Evolutionary conservation across 2,797 vertebrate genomes (phyloP).

Genomic region (Spinus olivaceus): DNA sequence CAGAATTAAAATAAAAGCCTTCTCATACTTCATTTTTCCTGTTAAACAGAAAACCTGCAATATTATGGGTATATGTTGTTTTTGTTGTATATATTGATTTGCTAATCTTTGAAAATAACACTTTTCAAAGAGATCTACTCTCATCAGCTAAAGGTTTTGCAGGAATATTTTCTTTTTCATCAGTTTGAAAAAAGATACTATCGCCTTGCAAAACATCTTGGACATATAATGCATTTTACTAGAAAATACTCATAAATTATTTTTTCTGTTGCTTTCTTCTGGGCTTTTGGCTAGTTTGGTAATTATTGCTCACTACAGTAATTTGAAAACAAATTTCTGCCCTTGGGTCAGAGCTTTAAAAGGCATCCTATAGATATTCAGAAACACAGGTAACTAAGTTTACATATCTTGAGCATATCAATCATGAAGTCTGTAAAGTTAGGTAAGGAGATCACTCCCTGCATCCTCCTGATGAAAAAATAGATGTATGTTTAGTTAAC

Average conservation of each 20-base stretch:
- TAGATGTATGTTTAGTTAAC: background rate
- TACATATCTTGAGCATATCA: background rate
- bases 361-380: background rate
- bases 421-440: background rate
- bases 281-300: background rate
- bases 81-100: background rate
- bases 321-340: background rate
- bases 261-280: background rate
- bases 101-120: background rate
- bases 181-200: background rate
- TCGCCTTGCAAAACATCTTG: background rate
- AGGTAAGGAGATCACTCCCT: background rate
- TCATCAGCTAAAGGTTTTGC: background rate
- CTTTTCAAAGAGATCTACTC: background rate
- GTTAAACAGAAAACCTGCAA: background rate
- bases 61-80: background rate
- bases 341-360: background rate
- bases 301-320: background rate
- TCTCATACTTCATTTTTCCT: background rate
- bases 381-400: background rate
- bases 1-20: background rate
- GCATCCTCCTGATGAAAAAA: background rate
- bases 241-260: background rate
- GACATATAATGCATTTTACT: background rate
- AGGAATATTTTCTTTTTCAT: background rate